A percentile compares a stretch with the other conserved stretches of the same genome.
Conservation (phyloP, 2,113 vertebrate genomes). For the Columba livia region DNA sequence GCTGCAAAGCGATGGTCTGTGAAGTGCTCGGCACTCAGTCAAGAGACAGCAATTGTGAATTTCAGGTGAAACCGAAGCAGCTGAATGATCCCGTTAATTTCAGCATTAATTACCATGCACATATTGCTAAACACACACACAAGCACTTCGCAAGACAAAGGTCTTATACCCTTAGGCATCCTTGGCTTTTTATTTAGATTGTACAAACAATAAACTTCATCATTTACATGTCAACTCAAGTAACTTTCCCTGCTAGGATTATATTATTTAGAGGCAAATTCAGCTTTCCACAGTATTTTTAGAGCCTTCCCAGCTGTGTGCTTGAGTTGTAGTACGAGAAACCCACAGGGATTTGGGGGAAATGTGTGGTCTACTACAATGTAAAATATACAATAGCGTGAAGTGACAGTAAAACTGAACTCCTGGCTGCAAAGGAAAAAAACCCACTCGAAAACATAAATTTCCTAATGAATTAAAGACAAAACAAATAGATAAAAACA, state of each 20-base stretch:
- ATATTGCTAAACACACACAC: not conserved
- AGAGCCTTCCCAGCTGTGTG: not conserved
- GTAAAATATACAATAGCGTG: not conserved
- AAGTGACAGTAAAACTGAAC: not conserved
- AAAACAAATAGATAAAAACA: conserved; percentile 43
- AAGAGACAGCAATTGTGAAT: not conserved
- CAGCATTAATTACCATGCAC: not conserved
- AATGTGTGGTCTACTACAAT: not conserved
- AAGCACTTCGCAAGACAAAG: not conserved
- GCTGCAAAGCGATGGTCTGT: not conserved
- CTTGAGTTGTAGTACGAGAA: not conserved
- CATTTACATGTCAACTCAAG: not conserved
- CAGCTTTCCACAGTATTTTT: not conserved
- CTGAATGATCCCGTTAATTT: not conserved
- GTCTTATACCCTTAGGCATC: not conserved
- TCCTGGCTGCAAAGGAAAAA: not conserved
- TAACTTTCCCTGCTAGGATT: not conserved
- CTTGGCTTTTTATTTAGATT: not conserved
- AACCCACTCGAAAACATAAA: not conserved
- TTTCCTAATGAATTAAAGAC: conserved; percentile 19
- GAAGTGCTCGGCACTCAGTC: not conserved
- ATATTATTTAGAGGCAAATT: not conserved
- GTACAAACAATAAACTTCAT: not conserved
- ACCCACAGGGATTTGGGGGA: not conserved
- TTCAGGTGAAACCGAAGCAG: not conserved